Percentiles rank a stretch among this genome's conserved stretches.
These are phyloP conservation scores for Theropithecus gelada DNA, from an alignment of 2,113 vertebrate genomes.

Conservation along the genomic window DNA sequence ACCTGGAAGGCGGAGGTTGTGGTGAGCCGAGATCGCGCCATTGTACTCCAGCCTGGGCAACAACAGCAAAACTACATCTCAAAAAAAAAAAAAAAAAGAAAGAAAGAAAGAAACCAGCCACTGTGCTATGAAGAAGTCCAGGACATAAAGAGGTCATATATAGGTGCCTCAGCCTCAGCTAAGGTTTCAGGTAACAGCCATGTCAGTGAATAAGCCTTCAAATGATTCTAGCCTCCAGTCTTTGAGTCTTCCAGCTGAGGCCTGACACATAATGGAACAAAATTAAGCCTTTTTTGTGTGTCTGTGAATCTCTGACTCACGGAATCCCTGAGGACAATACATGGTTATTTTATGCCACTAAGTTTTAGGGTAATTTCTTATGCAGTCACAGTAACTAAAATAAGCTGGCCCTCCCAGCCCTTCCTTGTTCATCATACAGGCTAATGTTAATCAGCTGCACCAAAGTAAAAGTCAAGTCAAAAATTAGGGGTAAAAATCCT, in stretches of 20 bases:
- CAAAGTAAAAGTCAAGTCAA: not conserved
- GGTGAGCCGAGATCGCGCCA: no score
- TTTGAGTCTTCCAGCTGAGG: not conserved
- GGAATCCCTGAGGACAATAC: not conserved
- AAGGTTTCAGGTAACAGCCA: not conserved
- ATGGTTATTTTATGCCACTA: not conserved
- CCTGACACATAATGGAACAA: not conserved
- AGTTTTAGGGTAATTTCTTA: not conserved
- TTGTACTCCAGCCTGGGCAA: no score
- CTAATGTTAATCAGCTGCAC: not conserved
- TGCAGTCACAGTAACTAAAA: not conserved
- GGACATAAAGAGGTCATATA: not conserved
- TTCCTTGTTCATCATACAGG: not conserved
- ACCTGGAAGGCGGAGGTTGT: no score
- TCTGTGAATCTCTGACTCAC: not conserved
- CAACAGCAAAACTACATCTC: no score
- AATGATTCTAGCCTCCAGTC: not conserved
- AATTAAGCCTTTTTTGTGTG: not conserved
- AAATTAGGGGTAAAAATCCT: not conserved
- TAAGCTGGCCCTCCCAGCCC: not conserved
- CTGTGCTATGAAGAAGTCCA: not conserved
- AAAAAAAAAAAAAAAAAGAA: no score
- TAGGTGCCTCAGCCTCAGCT: not conserved
- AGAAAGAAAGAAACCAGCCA: not conserved
- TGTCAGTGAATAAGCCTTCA: not conserved